These are phyloP conservation scores for Scleropages formosus DNA, from an alignment of 2,797 vertebrate genomes.

Conservation along the genomic window DNA sequence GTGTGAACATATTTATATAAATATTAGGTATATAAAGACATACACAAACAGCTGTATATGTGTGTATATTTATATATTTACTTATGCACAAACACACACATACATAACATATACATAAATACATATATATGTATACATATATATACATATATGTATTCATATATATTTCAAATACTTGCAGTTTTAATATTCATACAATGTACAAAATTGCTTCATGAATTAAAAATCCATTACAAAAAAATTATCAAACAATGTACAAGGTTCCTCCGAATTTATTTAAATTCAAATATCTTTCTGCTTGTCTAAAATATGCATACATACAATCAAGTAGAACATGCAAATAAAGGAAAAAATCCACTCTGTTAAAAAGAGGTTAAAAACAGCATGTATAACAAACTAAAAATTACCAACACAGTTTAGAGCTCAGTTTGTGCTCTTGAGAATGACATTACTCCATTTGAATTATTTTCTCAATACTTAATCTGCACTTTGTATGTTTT, in stretches of 20 bases:
- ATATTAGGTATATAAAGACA: conserved; percentile 12
- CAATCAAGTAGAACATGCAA: conserved; percentile 98
- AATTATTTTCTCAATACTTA: conserved; percentile 69
- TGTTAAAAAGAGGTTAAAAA: conserved; percentile 95
- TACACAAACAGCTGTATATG: neutral
- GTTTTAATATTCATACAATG: conserved; percentile 88
- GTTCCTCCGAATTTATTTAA: conserved; percentile 97
- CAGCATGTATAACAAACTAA: conserved; percentile 98
- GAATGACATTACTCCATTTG: conserved; percentile 55
- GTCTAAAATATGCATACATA: conserved; percentile 99
- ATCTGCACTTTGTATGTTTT: conserved; percentile 65
- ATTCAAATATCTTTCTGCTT: conserved; percentile 92
- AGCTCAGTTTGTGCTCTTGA: conserved; percentile 73
- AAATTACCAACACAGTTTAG: conserved; percentile 86
- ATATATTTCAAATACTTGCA: conserved; percentile 82
- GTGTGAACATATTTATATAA: conserved; percentile 16
- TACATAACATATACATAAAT: conserved; percentile 74
- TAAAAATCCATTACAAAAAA: conserved; percentile 99
- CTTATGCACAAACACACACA: conserved; percentile 75
- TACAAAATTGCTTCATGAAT: conserved; percentile 99
- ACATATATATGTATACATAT: conserved; percentile 74
- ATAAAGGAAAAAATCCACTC: conserved; percentile 72
- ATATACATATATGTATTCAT: conserved; percentile 45
- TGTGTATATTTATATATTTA: conserved; percentile 63
- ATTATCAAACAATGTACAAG: conserved; percentile 99